phyloP scores from a whole-genome alignment of 2,797 vertebrate species.

The Melanotaenia pygmaea region DNA sequence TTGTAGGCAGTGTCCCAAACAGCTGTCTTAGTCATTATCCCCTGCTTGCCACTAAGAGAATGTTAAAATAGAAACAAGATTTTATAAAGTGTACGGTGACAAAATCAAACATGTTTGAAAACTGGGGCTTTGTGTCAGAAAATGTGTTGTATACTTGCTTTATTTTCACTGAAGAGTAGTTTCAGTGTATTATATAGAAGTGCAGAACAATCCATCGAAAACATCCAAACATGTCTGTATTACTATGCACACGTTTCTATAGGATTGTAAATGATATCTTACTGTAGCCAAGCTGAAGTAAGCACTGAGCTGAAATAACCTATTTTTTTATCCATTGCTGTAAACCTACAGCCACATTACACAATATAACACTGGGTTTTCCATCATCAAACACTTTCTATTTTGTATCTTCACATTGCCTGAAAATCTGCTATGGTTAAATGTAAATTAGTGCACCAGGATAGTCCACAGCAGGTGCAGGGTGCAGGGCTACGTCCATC shows the following conservation, averaged over 20 bases:
- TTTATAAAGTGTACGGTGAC: neutral
- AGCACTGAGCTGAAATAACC: neutral
- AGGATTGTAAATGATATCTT: neutral
- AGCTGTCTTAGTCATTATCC: neutral
- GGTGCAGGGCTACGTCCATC: neutral
- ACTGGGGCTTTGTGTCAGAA: neutral
- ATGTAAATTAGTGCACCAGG: neutral
- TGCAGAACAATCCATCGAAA: neutral
- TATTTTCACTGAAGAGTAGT: neutral
- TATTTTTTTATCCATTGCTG: neutral
- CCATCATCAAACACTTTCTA: neutral
- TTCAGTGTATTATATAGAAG: too few species aligned
- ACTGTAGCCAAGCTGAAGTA: neutral
- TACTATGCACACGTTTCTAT: neutral
- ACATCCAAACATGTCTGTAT: neutral
- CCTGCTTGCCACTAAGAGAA: neutral
- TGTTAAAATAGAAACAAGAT: neutral
- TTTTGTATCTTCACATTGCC: neutral
- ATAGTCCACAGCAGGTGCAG: neutral
- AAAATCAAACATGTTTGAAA: neutral
- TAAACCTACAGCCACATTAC: neutral
- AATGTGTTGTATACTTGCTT: neutral
- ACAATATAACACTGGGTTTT: neutral
- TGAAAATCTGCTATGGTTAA: neutral
- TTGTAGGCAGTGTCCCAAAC: neutral